Base-by-base conservation (phyloP, 2,797 vertebrate species). In the Neosilurus hyrtlii region DNA sequence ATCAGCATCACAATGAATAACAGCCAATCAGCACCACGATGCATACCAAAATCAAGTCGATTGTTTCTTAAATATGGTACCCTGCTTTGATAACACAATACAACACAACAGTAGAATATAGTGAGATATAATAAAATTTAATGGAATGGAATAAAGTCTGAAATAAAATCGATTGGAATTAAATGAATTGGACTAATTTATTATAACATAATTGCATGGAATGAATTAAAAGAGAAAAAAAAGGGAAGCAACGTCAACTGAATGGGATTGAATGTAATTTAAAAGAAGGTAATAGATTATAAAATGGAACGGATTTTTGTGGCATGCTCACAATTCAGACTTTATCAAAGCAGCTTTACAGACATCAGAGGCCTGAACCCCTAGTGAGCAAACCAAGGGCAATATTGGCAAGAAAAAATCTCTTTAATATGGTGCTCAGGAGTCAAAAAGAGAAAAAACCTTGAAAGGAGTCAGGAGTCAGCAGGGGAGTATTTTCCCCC, bases 391-490 rank as follows among this genome's bases (percentile, higher is more conserved):
- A 79, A 54, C 76, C 76, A 79, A 79, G 24, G 76, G 61, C 10
- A 11, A 79, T 79, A 54, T 65, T 54, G 76, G 61, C 61, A 51
- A 24, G 9, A 51, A 61, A 52, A 66, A 66, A 54, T 14, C 62
- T 63, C 43, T 66, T 54, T 54, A 66, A 79, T 79, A 79, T 79
- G 76, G 61, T 65, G 61, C 61, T 65, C 24, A 52, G 76, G 43
- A 52, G 61, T 61, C 0, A 3, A 8, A 22, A 37, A 35, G 18
- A 35, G 20, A 20, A 67, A 43, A 63, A 24, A 22, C 16, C 51
- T 79, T 66, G 62, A 79, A 79, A 79, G 76, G n/a, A 78, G 43
- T 78, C n/a, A 51, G 43, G 24, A 51, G 49, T 79, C 62, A 66
- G 76, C 76, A 79, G 76, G 76, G 62, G 76, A 66, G 62, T 79